These are phyloP conservation scores for Eunapius fragilis DNA, from an alignment of 37 sponge, comb jelly and placozoan genomes.

Conservation along the genomic window DNA sequence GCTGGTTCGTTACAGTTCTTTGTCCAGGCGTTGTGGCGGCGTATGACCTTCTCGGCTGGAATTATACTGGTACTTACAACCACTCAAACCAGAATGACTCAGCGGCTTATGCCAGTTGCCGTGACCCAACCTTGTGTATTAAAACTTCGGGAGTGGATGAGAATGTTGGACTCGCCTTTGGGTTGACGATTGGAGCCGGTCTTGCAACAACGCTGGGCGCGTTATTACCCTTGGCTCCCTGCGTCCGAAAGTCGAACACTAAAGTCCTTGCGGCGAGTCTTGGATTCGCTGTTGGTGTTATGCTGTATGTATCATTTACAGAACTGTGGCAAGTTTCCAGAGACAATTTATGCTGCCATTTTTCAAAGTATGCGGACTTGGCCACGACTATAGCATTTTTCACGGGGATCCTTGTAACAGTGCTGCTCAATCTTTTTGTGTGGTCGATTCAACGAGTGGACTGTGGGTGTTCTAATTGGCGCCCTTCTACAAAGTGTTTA, in stretches of 20 bases:
- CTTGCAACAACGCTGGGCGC: slow-evolving; percentile 70
- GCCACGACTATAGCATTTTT: slow-evolving; percentile 50
- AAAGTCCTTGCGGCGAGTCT: slow-evolving; percentile 34
- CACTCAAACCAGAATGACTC: too few relatives aligned
- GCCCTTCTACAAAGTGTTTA: too few relatives aligned
- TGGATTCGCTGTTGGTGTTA: slow-evolving; percentile 70
- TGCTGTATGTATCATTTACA: slow-evolving; percentile 77
- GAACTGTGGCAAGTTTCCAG: slow-evolving; percentile 50
- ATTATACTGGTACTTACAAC: too few relatives aligned
- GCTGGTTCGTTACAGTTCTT: too few relatives aligned
- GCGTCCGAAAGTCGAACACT: slow-evolving; percentile 49
- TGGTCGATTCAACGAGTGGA: slow-evolving; percentile 36
- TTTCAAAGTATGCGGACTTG: slow-evolving; percentile 25
- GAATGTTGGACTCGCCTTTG: slow-evolving; percentile 67
- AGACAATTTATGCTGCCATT: slow-evolving; percentile 62
- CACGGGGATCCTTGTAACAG: slow-evolving; percentile 61
- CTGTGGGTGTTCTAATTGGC: slow-evolving; percentile 10
- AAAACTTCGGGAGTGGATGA: background rate
- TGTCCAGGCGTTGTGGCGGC: too few relatives aligned
- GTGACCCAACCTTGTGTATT: slow-evolving; percentile 28
- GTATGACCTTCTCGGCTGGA: too few relatives aligned
- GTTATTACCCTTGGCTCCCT: slow-evolving; percentile 68
- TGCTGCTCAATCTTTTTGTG: slow-evolving; percentile 47
- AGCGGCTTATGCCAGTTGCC: background rate
- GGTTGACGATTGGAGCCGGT: slow-evolving; percentile 75